Base-by-base conservation (phyloP, 2,797 vertebrate species). In the Hydrolagus colliei region DNA sequence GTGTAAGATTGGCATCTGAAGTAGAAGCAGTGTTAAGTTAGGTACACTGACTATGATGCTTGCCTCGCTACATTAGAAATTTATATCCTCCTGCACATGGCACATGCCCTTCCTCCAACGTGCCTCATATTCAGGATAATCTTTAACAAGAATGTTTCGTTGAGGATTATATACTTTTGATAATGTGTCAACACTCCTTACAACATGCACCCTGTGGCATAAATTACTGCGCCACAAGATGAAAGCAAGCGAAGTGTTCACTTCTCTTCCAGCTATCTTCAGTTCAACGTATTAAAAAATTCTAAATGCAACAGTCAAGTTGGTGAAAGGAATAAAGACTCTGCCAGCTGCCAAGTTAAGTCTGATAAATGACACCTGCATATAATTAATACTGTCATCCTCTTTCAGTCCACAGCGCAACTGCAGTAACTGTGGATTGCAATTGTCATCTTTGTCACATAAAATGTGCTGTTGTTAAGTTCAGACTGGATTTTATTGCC, bases 401-500 rank as follows among this genome's bases (percentile, higher is more conserved):
- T 92, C 87, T 90, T 87, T 89, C 85, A 88, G 92, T 93, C 93
- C 93, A 95, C 92, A 93, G 92, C 92, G 92, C 20, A 88, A 91
- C 90, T 92, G 91, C 89, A 87, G 92, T 93, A 94, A 93, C 93
- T 91, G 89, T 94, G 94, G 94, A 95, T 95, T 95, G 94, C 94
- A 96, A 94, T 95, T 95, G 95, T 95, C 95, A 95, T 92, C 90
- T 87, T 93, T 96, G 94, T 94, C 95, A 95, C 92, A 95, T 95
- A 94, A 95, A 95, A 95, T 94, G 94, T 94, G 93, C 93, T 94
- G 93, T 95, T 95, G 95, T 95, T 95, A 95, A 95, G 94, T 95
- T 94, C 93, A 91, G 91, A 90, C 92, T 93, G 93, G 92, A 93
- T 95, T 96, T 96, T 95, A 95, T 95, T 92, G 92, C 94, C 89